Base-by-base conservation (phyloP, 2,113 vertebrate genomes). In the Microcebus jonahi region DNA sequence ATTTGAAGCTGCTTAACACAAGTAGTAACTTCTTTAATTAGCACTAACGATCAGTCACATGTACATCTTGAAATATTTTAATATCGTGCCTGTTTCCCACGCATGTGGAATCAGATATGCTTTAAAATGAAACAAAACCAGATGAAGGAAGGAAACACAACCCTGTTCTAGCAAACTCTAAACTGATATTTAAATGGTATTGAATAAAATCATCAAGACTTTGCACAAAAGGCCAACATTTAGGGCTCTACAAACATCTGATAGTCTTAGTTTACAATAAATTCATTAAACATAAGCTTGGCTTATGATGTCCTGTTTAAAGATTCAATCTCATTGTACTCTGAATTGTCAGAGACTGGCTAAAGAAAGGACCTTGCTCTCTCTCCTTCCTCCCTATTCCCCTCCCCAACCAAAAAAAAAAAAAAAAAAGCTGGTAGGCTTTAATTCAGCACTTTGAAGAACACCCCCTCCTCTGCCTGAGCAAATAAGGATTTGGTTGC, bases 401-500 rank as follows among this genome's bases (percentile, higher is more conserved):
- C 88, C 23, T 42, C 42, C 67, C 36, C 31, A 53, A 6, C 50
- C 71, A 48, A 76, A 82, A 76, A 82, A 95, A 95, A 81, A 76
- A 81, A 94, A 95, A n/a, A 57, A 81, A 88, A 36, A 97, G 92
- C 90, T 97, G 96, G 79, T 96, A 94, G 96, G 98, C 94, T 97
- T 98, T 97, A 98, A 97, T 98, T 97, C 97, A 97, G 97, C 97
- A 98, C 91, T 97, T 97, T 94, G 94, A 98, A 98, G 96, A 95
- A 96, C 55, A 95, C 85, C 90, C 88, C 76, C 94, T 95, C 82
- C 96, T 90, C 96, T 92, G 97, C 96, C 96, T 98, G 95, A 96
- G 94, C 96, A 98, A 98, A 98, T 97, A 98, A 97, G 98, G 98
- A 99, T 98, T 98, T 97, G 97, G 97, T 91, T 98, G 97, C 83